A percentile compares a stretch with the other conserved stretches of the same genome.
Evolutionary conservation across 1,140 invertebrate genomes (phyloP).

Genomic region (Artemia franciscana): DNA sequence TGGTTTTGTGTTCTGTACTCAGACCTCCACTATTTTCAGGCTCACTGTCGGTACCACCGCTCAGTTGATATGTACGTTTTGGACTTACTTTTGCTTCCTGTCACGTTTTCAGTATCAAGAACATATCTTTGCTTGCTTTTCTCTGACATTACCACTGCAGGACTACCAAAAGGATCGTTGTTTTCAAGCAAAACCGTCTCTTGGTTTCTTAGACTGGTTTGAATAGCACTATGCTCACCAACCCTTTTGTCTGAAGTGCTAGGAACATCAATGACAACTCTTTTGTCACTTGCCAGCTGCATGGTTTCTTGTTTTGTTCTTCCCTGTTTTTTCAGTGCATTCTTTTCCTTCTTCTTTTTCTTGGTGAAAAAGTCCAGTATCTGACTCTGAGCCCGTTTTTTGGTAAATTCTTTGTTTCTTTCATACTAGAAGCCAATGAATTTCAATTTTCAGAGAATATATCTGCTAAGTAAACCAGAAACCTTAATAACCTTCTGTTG

Average conservation of each 20-base stretch:
- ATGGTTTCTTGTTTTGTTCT: background rate
- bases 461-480: background rate
- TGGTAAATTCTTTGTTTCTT: background rate
- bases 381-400: background rate
- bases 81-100: background rate
- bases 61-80: background rate
- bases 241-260: background rate
- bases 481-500: background rate
- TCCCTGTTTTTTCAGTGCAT: background rate
- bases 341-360: background rate
- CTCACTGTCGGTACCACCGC: background rate
- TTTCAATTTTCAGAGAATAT: background rate
- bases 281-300: background rate
- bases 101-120: background rate
- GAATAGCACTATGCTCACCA: background rate
- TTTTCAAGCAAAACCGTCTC: background rate
- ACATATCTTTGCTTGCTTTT: background rate
- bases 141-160: background rate
- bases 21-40: background rate
- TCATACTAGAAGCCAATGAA: background rate
- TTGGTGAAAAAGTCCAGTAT: background rate
- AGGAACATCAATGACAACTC: background rate
- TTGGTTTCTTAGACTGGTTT: background rate
- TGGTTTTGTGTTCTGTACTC: background rate
- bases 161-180: background rate